Percentiles rank a stretch among this genome's conserved stretches.
Evolutionary conservation across 1,140 invertebrate species (phyloP).

Genomic region (Cephus cinctus): DNA sequence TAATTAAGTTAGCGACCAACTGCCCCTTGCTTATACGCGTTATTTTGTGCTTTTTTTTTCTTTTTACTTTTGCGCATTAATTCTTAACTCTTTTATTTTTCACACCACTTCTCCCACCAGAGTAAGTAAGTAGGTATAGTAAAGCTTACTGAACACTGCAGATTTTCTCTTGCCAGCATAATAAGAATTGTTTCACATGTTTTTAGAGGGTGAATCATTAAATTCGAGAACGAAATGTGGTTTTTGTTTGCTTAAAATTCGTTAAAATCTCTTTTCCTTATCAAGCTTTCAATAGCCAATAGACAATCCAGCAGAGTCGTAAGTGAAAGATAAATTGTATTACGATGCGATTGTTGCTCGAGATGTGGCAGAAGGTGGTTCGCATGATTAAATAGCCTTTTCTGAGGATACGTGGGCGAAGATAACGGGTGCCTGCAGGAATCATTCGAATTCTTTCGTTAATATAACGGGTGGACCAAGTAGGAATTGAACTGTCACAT

Average conservation of each 20-base stretch:
- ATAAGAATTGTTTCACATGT: too few relatives aligned
- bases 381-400: background rate
- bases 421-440: background rate
- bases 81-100: slow-evolving; percentile 2
- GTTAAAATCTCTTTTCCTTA: too few relatives aligned
- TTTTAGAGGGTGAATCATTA: too few relatives aligned
- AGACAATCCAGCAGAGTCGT: too few relatives aligned
- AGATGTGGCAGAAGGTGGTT: background rate
- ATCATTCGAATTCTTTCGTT: too few relatives aligned
- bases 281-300: too few relatives aligned
- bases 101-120: background rate
- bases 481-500: too few relatives aligned
- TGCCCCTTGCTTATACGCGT: slow-evolving; percentile 26
- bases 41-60: too few relatives aligned
- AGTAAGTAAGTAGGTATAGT: background rate
- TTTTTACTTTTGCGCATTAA: slow-evolving; percentile 20
- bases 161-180: slow-evolving; percentile 3
- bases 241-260: too few relatives aligned
- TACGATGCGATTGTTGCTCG: too few relatives aligned
- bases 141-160: slow-evolving; percentile 12
- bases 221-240: too few relatives aligned
- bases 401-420: background rate
- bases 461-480: background rate
- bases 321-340: too few relatives aligned
- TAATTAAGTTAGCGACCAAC: slow-evolving; percentile 51